These are phyloP conservation scores for Notiomystis cincta DNA, from an alignment of 2,113 vertebrate genomes.

Conservation along the genomic window DNA sequence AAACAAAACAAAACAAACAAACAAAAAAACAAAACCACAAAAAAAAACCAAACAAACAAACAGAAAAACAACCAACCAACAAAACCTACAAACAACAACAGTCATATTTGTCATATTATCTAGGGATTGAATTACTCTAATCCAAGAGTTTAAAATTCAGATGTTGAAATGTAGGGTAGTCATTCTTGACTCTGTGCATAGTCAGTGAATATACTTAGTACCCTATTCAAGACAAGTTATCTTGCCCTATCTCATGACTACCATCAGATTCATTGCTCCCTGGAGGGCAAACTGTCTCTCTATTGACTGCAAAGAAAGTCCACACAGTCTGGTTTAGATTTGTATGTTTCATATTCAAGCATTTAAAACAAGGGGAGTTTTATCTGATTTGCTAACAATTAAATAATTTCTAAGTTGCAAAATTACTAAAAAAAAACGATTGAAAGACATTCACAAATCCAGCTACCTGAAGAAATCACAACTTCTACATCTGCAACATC, in stretches of 20 bases:
- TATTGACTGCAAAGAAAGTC: neutral
- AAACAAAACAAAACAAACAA: neutral
- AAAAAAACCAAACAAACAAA: too few relatives aligned
- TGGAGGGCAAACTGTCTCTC: neutral
- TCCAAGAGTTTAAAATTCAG: neutral
- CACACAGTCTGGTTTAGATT: neutral
- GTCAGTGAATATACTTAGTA: neutral
- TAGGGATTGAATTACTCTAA: neutral
- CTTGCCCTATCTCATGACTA: neutral
- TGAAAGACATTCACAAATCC: neutral
- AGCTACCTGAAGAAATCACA: neutral
- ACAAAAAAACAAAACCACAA: too few relatives aligned
- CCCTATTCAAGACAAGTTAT: neutral
- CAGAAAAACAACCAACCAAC: neutral
- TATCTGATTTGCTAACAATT: neutral
- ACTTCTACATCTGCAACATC: neutral
- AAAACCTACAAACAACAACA: neutral
- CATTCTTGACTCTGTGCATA: neutral
- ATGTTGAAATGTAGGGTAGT: neutral
- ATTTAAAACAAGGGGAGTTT: neutral
- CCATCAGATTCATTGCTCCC: neutral
- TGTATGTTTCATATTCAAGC: neutral
- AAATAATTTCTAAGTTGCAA: neutral
- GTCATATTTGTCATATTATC: neutral
- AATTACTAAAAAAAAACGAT: neutral